phyloP scores from a whole-genome alignment of 2,797 vertebrate species.

The Crenuchus spilurus region DNA sequence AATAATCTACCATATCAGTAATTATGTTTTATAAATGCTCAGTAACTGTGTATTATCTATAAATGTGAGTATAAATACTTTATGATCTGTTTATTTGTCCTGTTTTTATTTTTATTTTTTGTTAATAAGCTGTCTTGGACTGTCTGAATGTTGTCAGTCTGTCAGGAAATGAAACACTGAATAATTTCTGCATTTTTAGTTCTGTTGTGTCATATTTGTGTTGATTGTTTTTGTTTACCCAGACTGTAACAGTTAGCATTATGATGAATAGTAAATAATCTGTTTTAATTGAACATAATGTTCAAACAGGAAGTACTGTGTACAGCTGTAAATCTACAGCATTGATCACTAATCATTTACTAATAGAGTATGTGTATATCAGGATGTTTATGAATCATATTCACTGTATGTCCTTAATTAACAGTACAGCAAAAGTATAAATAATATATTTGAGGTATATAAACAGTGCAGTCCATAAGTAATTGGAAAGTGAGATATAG shows the following conservation, averaged over 20 bases:
- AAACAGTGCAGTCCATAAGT: not conserved
- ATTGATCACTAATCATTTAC: too few relatives aligned
- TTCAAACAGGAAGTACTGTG: too few relatives aligned
- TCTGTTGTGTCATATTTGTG: not conserved
- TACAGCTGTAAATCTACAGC: too few relatives aligned
- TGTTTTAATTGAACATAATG: too few relatives aligned
- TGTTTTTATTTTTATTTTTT: too few relatives aligned
- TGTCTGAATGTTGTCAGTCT: not conserved
- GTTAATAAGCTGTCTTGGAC: constrained; percentile 1
- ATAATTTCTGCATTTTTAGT: not conserved
- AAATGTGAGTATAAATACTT: not conserved
- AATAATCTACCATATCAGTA: not conserved
- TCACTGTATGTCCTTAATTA: too few relatives aligned
- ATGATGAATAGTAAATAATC: too few relatives aligned
- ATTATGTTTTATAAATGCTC: constrained; percentile 11
- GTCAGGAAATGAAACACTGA: not conserved
- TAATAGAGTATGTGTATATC: too few relatives aligned
- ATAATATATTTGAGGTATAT: not conserved
- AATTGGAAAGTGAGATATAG: too few relatives aligned
- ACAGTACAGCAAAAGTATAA: not conserved
- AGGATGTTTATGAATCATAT: not conserved
- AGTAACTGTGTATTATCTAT: not conserved
- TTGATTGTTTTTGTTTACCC: not conserved
- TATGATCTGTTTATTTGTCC: not conserved
- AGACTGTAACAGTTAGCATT: too few relatives aligned